These are phyloP conservation scores for Heteromyza rotundicornis DNA, from an alignment of 2,888 invertebrate species.

Conservation along the genomic window DNA sequence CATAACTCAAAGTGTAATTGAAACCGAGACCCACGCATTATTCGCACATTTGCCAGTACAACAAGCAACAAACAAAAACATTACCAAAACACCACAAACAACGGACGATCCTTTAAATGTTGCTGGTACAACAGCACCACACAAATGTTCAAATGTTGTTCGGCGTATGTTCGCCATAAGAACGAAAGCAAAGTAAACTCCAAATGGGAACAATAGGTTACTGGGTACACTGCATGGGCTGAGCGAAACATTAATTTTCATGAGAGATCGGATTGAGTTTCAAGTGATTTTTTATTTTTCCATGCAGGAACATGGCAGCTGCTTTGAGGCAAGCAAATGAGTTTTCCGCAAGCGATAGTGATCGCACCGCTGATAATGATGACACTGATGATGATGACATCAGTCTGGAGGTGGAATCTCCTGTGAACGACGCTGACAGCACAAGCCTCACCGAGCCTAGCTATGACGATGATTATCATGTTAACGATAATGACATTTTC, in stretches of 20 bases:
- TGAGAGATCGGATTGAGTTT: constrained; percentile 5
- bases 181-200: neutral
- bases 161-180: no score
- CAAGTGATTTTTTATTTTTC: constrained; percentile 9
- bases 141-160: no score
- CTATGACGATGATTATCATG: constrained; percentile 30
- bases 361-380: constrained; percentile 19
- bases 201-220: constrained; percentile 30
- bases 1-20: constrained; percentile 41
- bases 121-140: no score
- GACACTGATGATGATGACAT: neutral
- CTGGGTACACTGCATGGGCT: no score
- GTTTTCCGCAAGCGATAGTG: constrained; percentile 3
- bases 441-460: no score
- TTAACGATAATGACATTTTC: constrained; percentile 44
- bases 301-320: constrained; percentile 40
- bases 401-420: neutral
- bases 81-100: no score
- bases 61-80: no score
- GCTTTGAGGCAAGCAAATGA: constrained; percentile 20
- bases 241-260: neutral
- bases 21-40: constrained; percentile 46
- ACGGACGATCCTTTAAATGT: constrained; percentile 1
- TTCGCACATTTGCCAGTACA: constrained; percentile 25
- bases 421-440: neutral